Conservation (phyloP, 2,888 invertebrate genomes). For the Campoplex nolae region DNA sequence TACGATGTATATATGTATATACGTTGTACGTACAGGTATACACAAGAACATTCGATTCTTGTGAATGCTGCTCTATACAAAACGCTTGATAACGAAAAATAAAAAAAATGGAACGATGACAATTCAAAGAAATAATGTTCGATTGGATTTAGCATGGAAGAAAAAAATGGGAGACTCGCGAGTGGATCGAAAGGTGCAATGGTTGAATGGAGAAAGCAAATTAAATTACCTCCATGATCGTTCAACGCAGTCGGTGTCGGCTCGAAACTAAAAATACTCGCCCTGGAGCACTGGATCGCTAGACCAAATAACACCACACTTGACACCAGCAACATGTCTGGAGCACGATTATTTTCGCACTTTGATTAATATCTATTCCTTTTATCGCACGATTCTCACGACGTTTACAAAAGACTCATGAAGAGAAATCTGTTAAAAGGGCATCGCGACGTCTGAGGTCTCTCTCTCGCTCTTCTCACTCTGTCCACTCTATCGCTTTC, state of each 20-base stretch:
- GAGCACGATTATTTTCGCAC: conserved; percentile 45
- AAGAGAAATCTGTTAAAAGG: conserved; percentile 66
- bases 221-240: conserved; percentile 83
- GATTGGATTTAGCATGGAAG: neutral
- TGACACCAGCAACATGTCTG: conserved; percentile 77
- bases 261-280: conserved; percentile 76
- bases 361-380: conserved; percentile 41
- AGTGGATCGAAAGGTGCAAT: conserved; percentile 37
- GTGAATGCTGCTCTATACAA: conserved; percentile 21
- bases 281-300: conserved; percentile 80
- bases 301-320: conserved; percentile 79
- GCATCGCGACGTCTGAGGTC: conserved; percentile 71
- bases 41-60: conserved; percentile 11
- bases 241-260: conserved; percentile 81
- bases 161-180: neutral
- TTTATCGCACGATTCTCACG: conserved; percentile 49
- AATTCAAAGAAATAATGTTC: neutral
- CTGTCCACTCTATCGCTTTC: conserved; percentile 49
- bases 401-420: conserved; percentile 51
- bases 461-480: conserved; percentile 64
- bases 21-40: conserved; percentile 11
- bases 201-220: conserved; percentile 67
- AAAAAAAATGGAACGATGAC: neutral
- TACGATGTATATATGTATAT: conserved; percentile 25
- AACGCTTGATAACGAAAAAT: neutral